Evolutionary conservation across 2,888 invertebrate genomes (phyloP), one percentile per base, ranked within the genome.

Genomic region (Ashinkailepas kermadecensis): DNA sequence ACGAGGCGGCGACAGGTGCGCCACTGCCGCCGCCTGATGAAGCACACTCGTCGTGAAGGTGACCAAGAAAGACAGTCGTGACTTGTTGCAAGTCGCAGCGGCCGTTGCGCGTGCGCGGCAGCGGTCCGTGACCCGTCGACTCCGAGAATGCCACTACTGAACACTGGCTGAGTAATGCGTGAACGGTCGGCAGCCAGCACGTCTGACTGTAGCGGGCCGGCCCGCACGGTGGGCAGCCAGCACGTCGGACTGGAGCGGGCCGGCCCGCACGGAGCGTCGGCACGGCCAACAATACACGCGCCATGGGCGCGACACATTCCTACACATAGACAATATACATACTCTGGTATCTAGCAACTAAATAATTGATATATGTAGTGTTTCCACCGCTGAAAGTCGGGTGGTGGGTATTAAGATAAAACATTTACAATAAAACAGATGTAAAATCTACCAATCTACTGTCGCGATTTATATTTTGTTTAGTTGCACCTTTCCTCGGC

Each of bases 21-120:
- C 65, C 65, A 23, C 39, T 39, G 67, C 12, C 67, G 65, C 23
- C 65, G 65, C n/a, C n/a, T 15, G 62, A 25, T 13, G 67, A 25
- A 25, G 67, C 25, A 67, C 67, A 23, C 10, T 9, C 74, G 54
- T 74, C 74, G 74, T 74, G 74, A 74, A 13, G 74, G 54, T 74
- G 74, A 54, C 74, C 15, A 54, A 39, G 74, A 74, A 74, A 74
- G 74, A 74, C 74, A 74, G 74, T 74, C 74, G 74, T 54, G 74
- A 74, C 74, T 74, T 74, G 74, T 39, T 39, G 13, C 67, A 67
- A 67, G 67, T 67, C 67, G 25, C 67, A 25, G 62, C 62, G 8
- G 62, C 8, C 25, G 67, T 6, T 11, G 11, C 25, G 67, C 25
- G 25, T 25, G 25, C 67, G 13, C 18, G 18, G 11, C 0, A 7